Evolutionary conservation across 2,888 invertebrate genomes (phyloP).

Genomic region (Tribolium freemani): DNA sequence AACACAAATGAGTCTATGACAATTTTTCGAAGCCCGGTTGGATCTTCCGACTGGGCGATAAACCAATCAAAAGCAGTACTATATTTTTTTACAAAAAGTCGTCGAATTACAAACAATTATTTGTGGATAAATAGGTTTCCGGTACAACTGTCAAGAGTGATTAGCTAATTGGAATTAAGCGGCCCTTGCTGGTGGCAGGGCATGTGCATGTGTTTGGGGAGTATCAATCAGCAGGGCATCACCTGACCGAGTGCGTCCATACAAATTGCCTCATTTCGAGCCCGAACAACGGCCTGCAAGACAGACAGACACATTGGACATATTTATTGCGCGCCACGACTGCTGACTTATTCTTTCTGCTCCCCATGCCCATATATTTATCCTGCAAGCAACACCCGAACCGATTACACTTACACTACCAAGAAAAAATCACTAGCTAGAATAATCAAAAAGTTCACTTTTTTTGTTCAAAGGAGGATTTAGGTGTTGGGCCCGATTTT

Average conservation of each 20-base stretch:
- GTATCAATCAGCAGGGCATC: constrained; percentile 40
- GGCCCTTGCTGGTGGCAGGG: background rate
- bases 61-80: background rate
- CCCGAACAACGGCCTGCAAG: constrained; percentile 47
- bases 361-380: constrained; percentile 13
- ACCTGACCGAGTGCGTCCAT: constrained; percentile 45
- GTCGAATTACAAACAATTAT: too few relatives aligned
- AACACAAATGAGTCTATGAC: constrained; percentile 9
- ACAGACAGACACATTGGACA: constrained; percentile 49
- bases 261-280: constrained; percentile 51
- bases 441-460: too few relatives aligned
- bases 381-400: background rate
- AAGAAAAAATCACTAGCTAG: background rate
- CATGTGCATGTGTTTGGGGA: constrained; percentile 13
- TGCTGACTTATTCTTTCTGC: constrained; percentile 47
- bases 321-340: constrained; percentile 47
- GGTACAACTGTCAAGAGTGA: background rate
- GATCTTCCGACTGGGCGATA: background rate
- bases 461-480: too few relatives aligned
- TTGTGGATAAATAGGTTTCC: background rate
- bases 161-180: background rate
- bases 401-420: background rate
- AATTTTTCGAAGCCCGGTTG: background rate
- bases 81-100: background rate
- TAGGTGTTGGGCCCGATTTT: background rate